Evolutionary conservation across 2,888 invertebrate species (phyloP).

Genomic region (Ischnus inquisitorius): DNA sequence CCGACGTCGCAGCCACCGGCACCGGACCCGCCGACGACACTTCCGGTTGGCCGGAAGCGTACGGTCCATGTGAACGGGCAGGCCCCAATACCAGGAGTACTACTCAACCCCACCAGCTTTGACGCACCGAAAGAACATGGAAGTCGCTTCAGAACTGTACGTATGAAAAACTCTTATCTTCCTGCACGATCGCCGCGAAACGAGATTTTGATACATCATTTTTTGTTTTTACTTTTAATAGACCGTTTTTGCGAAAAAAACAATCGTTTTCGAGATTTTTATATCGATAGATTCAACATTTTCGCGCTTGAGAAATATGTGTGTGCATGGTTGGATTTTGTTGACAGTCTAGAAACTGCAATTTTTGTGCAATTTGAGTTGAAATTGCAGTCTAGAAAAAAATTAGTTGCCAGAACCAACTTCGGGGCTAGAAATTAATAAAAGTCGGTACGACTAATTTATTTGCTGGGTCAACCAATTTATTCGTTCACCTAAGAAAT

Average conservation of each 20-base stretch:
- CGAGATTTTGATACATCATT: neutral
- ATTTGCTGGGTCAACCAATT: too few species aligned
- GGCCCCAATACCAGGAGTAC: conserved; percentile 63
- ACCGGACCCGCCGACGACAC: conserved; percentile 78
- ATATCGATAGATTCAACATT: too few species aligned
- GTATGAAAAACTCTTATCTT: conserved; percentile 74
- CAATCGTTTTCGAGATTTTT: too few species aligned
- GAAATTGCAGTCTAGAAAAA: too few species aligned
- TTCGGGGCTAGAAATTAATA: too few species aligned
- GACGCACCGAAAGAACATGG: conserved; percentile 76
- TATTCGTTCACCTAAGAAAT: too few species aligned
- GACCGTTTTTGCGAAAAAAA: neutral
- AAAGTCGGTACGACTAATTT: too few species aligned
- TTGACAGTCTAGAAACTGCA: too few species aligned
- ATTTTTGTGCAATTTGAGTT: too few species aligned
- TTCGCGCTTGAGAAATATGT: too few species aligned
- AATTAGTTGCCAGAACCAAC: too few species aligned
- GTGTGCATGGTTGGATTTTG: too few species aligned
- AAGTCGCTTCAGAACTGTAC: conserved; percentile 83
- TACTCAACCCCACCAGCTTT: conserved; percentile 68
- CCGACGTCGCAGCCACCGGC: conserved; percentile 61
- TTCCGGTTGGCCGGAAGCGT: conserved; percentile 86
- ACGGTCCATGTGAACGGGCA: conserved; percentile 80
- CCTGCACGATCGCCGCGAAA: neutral
- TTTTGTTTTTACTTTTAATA: neutral